phyloP scores from a whole-genome alignment of 2,113 vertebrate genomes.

The Indri indri region DNA sequence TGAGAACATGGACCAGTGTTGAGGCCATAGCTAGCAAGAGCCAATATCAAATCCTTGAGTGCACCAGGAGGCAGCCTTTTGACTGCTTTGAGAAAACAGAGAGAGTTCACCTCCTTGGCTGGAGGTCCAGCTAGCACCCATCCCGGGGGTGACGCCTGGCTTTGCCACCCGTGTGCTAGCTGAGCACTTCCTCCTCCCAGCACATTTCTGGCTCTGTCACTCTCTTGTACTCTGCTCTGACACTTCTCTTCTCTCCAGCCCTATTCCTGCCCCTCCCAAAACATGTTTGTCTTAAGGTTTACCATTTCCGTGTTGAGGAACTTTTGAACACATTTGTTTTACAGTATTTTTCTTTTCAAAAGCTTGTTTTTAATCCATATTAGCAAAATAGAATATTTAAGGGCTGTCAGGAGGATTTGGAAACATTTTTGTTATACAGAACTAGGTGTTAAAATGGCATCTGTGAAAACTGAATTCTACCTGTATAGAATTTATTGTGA shows the following conservation, averaged over 20 bases:
- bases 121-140: neutral
- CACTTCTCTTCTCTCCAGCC: neutral
- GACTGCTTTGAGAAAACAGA: neutral
- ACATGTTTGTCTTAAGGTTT: neutral
- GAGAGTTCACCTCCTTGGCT: neutral
- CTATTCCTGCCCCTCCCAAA: neutral
- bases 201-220: neutral
- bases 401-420: constrained; percentile 43
- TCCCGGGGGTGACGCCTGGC: neutral
- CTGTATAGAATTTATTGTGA: constrained; percentile 41
- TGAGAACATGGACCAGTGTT: neutral
- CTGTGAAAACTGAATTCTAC: constrained; percentile 55
- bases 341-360: constrained; percentile 19
- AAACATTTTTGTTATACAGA: constrained; percentile 49
- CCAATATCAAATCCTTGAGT: neutral
- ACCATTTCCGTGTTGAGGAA: neutral
- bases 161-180: neutral
- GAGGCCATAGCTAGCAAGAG: neutral
- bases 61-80: neutral
- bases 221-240: neutral
- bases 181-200: neutral
- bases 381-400: constrained; percentile 50
- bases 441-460: constrained; percentile 50
- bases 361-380: neutral
- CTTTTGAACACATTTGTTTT: constrained; percentile 43